Evolutionary conservation across 2,888 invertebrate species (phyloP).

Genomic region (Cantharis flavilabris): DNA sequence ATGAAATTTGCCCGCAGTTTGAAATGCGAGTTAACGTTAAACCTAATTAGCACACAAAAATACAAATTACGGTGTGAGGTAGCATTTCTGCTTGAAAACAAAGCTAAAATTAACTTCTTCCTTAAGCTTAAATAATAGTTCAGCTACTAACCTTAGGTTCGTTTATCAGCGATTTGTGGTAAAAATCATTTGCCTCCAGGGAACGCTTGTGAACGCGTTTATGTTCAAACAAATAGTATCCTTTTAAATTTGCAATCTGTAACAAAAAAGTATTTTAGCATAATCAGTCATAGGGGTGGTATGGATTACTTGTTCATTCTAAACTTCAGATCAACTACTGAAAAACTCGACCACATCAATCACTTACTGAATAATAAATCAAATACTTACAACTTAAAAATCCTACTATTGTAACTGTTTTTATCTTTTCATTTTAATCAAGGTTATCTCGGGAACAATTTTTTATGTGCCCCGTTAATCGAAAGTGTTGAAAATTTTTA

Average conservation of each 20-base stretch:
- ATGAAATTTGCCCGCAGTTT: too few species aligned
- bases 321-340: constrained; percentile 4
- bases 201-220: constrained; percentile 85
- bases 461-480: not conserved
- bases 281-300: constrained; percentile 2
- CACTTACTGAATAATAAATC: not conserved
- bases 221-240: constrained; percentile 86
- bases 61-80: not conserved
- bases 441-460: not conserved
- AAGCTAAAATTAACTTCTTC: not conserved
- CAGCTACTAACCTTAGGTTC: constrained; percentile 75
- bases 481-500: not conserved
- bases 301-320: not conserved
- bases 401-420: not conserved
- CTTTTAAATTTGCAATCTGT: constrained; percentile 88
- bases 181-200: constrained; percentile 73
- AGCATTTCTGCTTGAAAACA: not conserved
- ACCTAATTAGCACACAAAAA: not conserved
- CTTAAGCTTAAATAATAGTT: not conserved
- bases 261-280: constrained; percentile 55
- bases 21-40: too few species aligned
- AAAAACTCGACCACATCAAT: constrained; percentile 1
- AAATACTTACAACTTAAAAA: constrained; percentile 1
- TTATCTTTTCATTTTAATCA: not conserved
- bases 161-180: constrained; percentile 75